A percentile compares a stretch with the other conserved stretches of the same genome.
These are phyloP conservation scores for Pterocles gutturalis DNA, from an alignment of 2,113 vertebrate species.

Conservation along the genomic window DNA sequence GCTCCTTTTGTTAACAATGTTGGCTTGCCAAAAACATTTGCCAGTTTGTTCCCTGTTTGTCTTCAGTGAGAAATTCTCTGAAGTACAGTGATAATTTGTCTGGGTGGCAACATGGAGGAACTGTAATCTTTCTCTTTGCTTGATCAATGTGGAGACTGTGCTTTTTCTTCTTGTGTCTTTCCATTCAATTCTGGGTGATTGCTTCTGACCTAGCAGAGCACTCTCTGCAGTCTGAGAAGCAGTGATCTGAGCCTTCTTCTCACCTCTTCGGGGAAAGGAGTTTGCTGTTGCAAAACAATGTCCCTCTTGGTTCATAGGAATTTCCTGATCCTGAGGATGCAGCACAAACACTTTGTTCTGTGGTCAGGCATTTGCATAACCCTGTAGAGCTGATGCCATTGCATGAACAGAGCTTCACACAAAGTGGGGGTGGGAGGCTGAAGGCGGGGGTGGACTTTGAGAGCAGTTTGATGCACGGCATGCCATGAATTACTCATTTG, in stretches of 20 bases:
- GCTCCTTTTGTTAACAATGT: not conserved
- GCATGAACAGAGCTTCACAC: not conserved
- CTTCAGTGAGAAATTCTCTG: conserved; percentile 30
- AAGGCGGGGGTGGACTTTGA: not conserved
- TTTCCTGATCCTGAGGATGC: not conserved
- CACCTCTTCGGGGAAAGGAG: not conserved
- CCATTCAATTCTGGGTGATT: not conserved
- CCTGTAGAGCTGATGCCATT: not conserved
- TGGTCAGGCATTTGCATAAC: not conserved
- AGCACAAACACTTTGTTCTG: not conserved
- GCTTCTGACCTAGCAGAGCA: not conserved
- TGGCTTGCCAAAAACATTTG: not conserved
- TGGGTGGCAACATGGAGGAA: not conserved
- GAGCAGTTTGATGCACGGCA: not conserved
- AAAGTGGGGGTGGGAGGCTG: not conserved
- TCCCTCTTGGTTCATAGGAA: not conserved
- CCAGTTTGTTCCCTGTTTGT: conserved; percentile 2
- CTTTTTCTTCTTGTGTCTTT: not conserved
- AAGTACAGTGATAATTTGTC: conserved; percentile 30
- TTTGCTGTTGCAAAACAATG: not conserved
- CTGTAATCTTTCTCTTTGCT: not conserved
- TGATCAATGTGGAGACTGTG: not conserved
- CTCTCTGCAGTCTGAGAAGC: not conserved
- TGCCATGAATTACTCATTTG: not conserved
- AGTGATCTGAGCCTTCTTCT: not conserved